Base-by-base conservation (phyloP, 1,140 invertebrate species). In the Dendroctonus ponderosae region DNA sequence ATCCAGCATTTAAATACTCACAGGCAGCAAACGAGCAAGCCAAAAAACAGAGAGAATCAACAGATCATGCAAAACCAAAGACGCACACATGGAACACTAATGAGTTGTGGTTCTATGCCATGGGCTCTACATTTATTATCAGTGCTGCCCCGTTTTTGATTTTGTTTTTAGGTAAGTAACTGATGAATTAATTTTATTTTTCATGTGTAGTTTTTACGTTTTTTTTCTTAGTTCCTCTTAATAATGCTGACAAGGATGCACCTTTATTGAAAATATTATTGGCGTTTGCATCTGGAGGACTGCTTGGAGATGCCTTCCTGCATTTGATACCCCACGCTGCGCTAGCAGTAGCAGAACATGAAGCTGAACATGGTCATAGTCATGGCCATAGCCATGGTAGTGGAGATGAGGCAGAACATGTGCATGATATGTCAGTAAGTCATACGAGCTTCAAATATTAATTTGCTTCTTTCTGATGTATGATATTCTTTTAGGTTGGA, bases 301-400 rank as follows among this genome's bases (percentile, higher is more conserved):
- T 98, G 8, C 81, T 98, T 2, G 96, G 96, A 7, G 96, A 98
- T 84, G 95, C 96, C 5, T 98, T 98, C 81, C 81, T 98, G 3
- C 96, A 98, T 84, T 81, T 98, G 37, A 98, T 98, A 76, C 96
- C 96, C 42, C 96, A 98, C 83, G 94, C 96, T 12, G 83, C 96
- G 2, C 81, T 87, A 44, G 85, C 89, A 6, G 84, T 86, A 64
- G 74, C 75, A n/a, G 82, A 81, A 74, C 76, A 77, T 37, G 77
- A 79, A 44, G 76, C 82, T 71, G 81, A 78, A 6, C 85, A 88
- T 72, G 67, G 76, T 11, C 85, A 90, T 72, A 70, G 71, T 2
- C 82, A 90, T 76, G 67, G 79, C 64, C 82, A 87, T 72, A 71
- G 70, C 12, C 81, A 83, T 38, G 77, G 79, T 41, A 77, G 69